A percentile compares a stretch with the other conserved stretches of the same genome.
Evolutionary conservation across 2,888 invertebrate genomes (phyloP).

Genomic region (Rhodophaea formosa): DNA sequence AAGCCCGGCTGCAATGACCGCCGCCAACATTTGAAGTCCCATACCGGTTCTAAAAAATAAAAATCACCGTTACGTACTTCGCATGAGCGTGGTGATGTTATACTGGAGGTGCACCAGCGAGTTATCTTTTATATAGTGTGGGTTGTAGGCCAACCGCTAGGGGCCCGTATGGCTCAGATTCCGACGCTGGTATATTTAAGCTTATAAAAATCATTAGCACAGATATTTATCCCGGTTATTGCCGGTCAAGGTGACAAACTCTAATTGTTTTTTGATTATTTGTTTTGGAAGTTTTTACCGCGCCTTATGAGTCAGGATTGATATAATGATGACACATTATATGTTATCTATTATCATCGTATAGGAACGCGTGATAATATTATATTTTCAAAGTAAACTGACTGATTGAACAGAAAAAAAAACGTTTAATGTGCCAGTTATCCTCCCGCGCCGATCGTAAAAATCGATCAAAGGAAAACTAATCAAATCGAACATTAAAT

Average conservation of each 20-base stretch:
- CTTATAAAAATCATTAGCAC: constrained; percentile 73
- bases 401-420: too few relatives aligned
- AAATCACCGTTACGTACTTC: constrained; percentile 34
- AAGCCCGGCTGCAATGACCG: constrained; percentile 50
- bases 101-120: constrained; percentile 61
- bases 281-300: constrained; percentile 32
- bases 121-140: constrained; percentile 71
- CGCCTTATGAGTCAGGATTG: background rate
- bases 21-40: constrained; percentile 52
- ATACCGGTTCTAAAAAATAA: constrained; percentile 69
- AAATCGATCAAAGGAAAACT: too few relatives aligned
- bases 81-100: constrained; percentile 55
- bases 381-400: too few relatives aligned
- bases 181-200: constrained; percentile 59
- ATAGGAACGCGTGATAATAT: too few relatives aligned
- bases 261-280: constrained; percentile 58
- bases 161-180: constrained; percentile 60
- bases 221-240: constrained; percentile 67
- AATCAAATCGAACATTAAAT: too few relatives aligned
- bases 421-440: too few relatives aligned
- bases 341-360: background rate
- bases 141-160: constrained; percentile 78
- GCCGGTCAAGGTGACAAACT: constrained; percentile 66
- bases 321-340: background rate
- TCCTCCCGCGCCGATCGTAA: too few relatives aligned